Conservation (phyloP, 2,888 invertebrate species). For the Diaphora mendica region DNA sequence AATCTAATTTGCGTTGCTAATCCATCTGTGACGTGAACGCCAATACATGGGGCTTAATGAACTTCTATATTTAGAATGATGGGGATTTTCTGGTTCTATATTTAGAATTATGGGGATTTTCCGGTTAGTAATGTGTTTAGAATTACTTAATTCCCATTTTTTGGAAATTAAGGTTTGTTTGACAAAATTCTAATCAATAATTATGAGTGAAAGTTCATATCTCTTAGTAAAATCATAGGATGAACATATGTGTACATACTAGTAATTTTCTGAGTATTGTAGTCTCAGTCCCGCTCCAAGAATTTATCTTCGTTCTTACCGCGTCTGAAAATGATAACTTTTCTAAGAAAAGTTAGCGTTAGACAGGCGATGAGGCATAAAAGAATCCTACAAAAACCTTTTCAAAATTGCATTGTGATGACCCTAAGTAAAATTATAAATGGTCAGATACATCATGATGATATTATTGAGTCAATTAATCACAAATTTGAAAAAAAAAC, state of each 20-base stretch:
- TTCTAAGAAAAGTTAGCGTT: neutral
- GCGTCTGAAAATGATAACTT: neutral
- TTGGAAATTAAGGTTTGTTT: neutral
- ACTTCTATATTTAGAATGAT: conserved; percentile 45
- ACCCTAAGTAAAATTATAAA: no score
- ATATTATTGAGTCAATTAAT: no score
- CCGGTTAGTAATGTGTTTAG: neutral
- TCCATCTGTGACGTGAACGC: conserved; percentile 33
- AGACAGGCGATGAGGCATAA: no score
- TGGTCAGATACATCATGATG: no score
- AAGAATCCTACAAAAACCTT: no score
- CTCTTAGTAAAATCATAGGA: neutral
- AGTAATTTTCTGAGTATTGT: neutral
- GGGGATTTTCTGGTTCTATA: neutral
- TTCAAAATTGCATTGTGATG: no score
- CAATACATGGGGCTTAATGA: conserved; percentile 45
- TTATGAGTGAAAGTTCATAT: neutral
- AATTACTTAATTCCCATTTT: neutral
- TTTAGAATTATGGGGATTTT: neutral
- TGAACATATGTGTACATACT: no score
- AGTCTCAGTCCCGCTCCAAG: neutral
- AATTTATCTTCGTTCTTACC: neutral
- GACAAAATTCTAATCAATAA: neutral
- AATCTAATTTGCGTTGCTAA: conserved; percentile 51
- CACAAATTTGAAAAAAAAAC: no score